Evolutionary conservation across 2,797 vertebrate species (phyloP), one percentile per base, ranked within the genome.

Genomic region (Clarias fuscus): DNA sequence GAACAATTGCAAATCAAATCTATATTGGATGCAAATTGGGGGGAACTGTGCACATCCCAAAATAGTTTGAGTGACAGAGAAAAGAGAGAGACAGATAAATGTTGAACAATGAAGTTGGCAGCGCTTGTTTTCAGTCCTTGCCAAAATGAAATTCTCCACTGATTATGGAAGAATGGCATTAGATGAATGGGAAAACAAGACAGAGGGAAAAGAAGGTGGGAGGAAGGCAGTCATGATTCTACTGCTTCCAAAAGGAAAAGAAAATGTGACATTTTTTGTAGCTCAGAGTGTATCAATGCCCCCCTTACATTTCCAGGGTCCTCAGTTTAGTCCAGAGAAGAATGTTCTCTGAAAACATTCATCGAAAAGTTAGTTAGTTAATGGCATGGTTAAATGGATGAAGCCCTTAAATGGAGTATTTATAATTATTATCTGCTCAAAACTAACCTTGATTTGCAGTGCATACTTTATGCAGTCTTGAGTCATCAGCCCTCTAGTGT

Each of bases 1-100:
- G 65, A 91, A 85, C 86, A 91, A 89, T 61, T 86, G 86, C 84
- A 92, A 93, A 93, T 92, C 90, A 93, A 92, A 93, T 91, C 73
- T 85, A 85, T 84, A 86, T 84, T 81, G 91, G 90, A 92, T 92
- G 91, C 88, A 72, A 4, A 78, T 68, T 59, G 24, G 80, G 75
- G 87, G 91, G 88, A 24, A 61, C 7, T 85, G 84, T 80, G 72
- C 88, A 89, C 85, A 88, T 91, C 85, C 89, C 62, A 56, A 88
- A 82, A 88, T 61, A 83, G 67, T 33, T 59, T 59, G 61, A 67
- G 22, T 75, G 64, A 67, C 7, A 58, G 18, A 76, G 71, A 76
- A 48, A 68, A 78, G 13, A 68, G 20, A 48, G 43, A 91, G 89
- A 86, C 88, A 91, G 61, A 27, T 22, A 76, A 75, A 83, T 70